Evolutionary conservation across 2,888 invertebrate species (phyloP).

Genomic region (Parthenolecanium corni): DNA sequence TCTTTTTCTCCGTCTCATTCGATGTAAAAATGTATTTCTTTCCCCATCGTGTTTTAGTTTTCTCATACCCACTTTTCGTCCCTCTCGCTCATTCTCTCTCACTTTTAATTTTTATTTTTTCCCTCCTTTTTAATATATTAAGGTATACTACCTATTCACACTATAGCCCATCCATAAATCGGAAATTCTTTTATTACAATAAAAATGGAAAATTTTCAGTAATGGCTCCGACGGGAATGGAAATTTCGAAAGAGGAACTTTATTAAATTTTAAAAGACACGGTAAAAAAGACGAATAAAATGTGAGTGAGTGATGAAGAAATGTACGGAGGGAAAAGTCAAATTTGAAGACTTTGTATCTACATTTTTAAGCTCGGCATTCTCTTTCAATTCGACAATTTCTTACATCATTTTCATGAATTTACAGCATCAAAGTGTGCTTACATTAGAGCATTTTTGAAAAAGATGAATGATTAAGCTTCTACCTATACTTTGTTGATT

Average conservation of each 20-base stretch:
- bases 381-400: too few species aligned
- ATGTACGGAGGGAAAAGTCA: too few species aligned
- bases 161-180: not conserved
- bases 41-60: too few species aligned
- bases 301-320: too few species aligned
- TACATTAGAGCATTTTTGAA: too few species aligned
- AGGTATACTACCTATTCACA: not conserved
- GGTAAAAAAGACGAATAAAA: too few species aligned
- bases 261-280: conserved; percentile 6
- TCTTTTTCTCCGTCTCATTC: not conserved
- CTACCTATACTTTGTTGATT: too few species aligned
- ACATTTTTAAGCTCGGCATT: too few species aligned
- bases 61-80: not conserved
- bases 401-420: too few species aligned
- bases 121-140: not conserved
- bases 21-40: not conserved
- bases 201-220: not conserved
- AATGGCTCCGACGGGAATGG: not conserved
- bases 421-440: too few species aligned
- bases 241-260: not conserved
- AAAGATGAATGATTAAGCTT: too few species aligned
- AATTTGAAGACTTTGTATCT: too few species aligned
- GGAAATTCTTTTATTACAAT: conserved; percentile 2
- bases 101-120: not conserved
- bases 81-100: not conserved